Percentiles rank a stretch among this genome's conserved stretches.
These are phyloP conservation scores for Scleropages formosus DNA, from an alignment of 2,797 vertebrate genomes.

Conservation along the genomic window DNA sequence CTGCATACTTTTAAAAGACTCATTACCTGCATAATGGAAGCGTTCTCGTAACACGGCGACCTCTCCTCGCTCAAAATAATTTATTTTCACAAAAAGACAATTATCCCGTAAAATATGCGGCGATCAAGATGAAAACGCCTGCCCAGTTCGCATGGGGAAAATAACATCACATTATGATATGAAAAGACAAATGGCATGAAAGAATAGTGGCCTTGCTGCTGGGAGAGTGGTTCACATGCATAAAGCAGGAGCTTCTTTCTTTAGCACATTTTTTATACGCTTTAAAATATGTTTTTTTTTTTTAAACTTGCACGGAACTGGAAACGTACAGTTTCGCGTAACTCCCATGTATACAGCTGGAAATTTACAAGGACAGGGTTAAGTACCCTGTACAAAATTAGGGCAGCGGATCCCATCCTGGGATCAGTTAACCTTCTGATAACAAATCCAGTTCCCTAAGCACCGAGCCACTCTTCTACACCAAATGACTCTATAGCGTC, in stretches of 20 bases:
- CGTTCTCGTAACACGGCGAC: conserved; percentile 72
- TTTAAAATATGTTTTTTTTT: too few relatives aligned
- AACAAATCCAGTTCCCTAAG: not conserved
- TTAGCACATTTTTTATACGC: not conserved
- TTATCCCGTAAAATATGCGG: conserved; percentile 75
- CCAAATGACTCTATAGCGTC: not conserved
- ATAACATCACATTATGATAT: too few relatives aligned
- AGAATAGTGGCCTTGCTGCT: not conserved
- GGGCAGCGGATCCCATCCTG: not conserved
- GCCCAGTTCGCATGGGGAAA: conserved; percentile 43
- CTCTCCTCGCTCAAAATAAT: conserved; percentile 72
- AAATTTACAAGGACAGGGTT: not conserved
- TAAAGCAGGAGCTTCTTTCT: not conserved
- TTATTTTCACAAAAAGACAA: conserved; percentile 74
- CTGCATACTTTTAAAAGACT: conserved; percentile 76
- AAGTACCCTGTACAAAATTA: not conserved
- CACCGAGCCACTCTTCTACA: not conserved
- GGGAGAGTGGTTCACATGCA: not conserved
- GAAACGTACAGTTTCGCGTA: not conserved
- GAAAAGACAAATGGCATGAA: not conserved
- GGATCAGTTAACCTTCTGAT: not conserved
- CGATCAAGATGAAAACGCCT: conserved; percentile 62
- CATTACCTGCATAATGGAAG: conserved; percentile 80
- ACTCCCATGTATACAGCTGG: not conserved
- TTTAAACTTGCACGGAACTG: too few relatives aligned